These are phyloP conservation scores for Prietella phreatophila DNA, from an alignment of 2,113 vertebrate genomes.

Conservation along the genomic window DNA sequence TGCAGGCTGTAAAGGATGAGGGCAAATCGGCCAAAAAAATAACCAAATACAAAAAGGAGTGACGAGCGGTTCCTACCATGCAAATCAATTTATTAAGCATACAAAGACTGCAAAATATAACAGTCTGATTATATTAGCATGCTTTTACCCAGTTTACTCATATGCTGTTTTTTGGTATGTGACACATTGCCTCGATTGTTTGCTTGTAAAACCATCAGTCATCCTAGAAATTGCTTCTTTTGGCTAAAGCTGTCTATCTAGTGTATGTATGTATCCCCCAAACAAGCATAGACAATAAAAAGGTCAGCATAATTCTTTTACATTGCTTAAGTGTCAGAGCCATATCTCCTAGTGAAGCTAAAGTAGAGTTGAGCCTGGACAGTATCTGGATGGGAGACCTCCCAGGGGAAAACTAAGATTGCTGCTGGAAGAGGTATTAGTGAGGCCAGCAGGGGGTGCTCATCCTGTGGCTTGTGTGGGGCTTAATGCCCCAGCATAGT, in stretches of 20 bases:
- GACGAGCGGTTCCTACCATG: background rate
- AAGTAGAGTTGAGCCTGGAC: too few relatives aligned
- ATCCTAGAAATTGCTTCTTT: background rate
- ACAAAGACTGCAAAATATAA: background rate
- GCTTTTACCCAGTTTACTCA: background rate
- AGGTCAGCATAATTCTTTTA: constrained; percentile 21
- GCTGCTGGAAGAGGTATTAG: too few relatives aligned
- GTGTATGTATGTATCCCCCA: background rate
- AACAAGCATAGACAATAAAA: constrained; percentile 29
- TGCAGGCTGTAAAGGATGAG: background rate
- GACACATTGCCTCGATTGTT: background rate
- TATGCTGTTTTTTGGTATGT: background rate
- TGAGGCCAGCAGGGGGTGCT: too few relatives aligned
- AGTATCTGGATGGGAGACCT: too few relatives aligned
- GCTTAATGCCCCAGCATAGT: too few relatives aligned
- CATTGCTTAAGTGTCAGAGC: background rate
- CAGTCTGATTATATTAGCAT: background rate
- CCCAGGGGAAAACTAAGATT: too few relatives aligned
- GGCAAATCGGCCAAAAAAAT: background rate
- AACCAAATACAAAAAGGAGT: background rate
- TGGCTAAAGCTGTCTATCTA: background rate
- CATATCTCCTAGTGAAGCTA: too few relatives aligned
- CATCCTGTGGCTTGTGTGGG: too few relatives aligned
- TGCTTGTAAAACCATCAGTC: background rate
- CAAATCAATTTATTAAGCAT: background rate